Base-by-base conservation (phyloP, 2,888 invertebrate species). In the Trichacis sp. region DNA sequence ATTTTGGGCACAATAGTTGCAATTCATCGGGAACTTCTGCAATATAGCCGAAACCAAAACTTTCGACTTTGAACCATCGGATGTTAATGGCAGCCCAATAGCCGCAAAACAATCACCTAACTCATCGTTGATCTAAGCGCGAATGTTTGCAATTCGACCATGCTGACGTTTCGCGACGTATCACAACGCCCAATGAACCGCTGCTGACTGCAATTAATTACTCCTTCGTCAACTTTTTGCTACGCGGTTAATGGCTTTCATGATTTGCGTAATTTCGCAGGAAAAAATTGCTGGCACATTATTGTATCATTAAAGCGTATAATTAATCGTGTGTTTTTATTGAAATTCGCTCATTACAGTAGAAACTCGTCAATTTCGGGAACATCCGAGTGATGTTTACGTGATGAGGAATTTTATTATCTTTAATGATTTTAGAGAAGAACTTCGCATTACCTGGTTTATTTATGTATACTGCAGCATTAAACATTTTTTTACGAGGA, bases 81-180 rank as follows among this genome's bases (percentile, higher is more conserved):
- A 75, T 75, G 73, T 73, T 76, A 75, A 77, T 73, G 73, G 69
- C 68, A 73, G 71, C 71, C 75, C 73, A 73, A 77, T 73, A 71
- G 70, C 66, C 58, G 68, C 69, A 73, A 76, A 77, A 77, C 77
- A 76, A 77, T 74, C 69, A 73, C 62, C 71, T 70, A 73, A 74
- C 74, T 73, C 62, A 61, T 62, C 65, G 58, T 57, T 54, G 47
- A 19, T 36, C 49, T 33, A 40, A 11, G 57, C 59, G 47, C 48
- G 62, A 61, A 56, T 66, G 70, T 73, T 74, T 70, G 69, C 64
- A 69, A 62, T 69, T 66, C 52, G 45, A 56, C 64, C 59, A 49
- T 56, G 51, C 43, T 38, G 48, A 51, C 52, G 48, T 49, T 47
- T 40, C 18, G 56, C 52, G 58, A 51, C 55, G 64, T 71, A 67